Evolutionary conservation across 2,888 invertebrate species (phyloP).

Genomic region (Sarcophaga variegata): DNA sequence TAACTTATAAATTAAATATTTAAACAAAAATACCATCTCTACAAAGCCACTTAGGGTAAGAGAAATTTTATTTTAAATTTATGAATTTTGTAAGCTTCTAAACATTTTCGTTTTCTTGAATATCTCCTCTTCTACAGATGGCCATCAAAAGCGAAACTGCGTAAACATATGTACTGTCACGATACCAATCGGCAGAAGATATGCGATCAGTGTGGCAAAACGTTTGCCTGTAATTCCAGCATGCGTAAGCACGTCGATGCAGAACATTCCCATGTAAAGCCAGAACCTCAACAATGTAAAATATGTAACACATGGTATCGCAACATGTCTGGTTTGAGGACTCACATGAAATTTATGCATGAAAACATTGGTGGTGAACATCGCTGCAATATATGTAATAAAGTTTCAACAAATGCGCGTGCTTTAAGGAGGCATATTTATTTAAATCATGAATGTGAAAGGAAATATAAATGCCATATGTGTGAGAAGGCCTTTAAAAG

Average conservation of each 20-base stretch:
- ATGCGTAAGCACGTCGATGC: constrained; percentile 77
- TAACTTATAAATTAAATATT: constrained; percentile 15
- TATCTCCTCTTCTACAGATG: constrained; percentile 41
- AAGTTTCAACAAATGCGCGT: constrained; percentile 76
- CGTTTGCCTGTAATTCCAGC: constrained; percentile 75
- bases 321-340: constrained; percentile 76
- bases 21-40: constrained; percentile 44
- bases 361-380: constrained; percentile 76
- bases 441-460: constrained; percentile 78
- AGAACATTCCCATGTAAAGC: constrained; percentile 77
- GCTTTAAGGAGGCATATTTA: constrained; percentile 78
- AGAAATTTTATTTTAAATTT: constrained; percentile 50
- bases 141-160: constrained; percentile 66
- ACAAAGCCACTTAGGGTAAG: constrained; percentile 69
- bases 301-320: constrained; percentile 79
- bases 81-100: no score
- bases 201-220: constrained; percentile 77
- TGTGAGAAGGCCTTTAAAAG: constrained; percentile 80
- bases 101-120: background rate
- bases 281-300: constrained; percentile 77
- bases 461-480: constrained; percentile 78
- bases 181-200: constrained; percentile 77
- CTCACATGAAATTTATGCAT: constrained; percentile 78
- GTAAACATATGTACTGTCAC: constrained; percentile 70
- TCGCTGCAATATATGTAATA: constrained; percentile 78